A percentile compares a stretch with the other conserved stretches of the same genome.
phyloP scores from a whole-genome alignment of 2,113 vertebrate species.

The Capra hircus region DNA sequence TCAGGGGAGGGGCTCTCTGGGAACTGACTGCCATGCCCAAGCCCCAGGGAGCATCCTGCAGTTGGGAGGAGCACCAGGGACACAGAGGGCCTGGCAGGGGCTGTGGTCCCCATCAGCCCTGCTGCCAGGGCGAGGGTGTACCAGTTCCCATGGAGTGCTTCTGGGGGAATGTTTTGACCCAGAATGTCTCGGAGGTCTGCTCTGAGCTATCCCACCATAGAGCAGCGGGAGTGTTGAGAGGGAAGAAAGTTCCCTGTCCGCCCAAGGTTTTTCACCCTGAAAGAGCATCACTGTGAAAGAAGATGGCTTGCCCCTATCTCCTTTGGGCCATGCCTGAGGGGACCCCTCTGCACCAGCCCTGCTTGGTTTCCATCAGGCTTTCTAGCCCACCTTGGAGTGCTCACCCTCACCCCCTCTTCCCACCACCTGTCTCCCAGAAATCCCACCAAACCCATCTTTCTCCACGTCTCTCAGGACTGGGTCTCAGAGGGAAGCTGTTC shows the following conservation, averaged over 20 bases:
- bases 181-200: neutral
- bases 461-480: neutral
- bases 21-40: neutral
- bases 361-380: no score
- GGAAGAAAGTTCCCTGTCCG: neutral
- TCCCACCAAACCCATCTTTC: neutral
- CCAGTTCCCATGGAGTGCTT: neutral
- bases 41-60: neutral
- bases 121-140: neutral
- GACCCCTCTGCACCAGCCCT: neutral
- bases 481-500: neutral
- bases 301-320: neutral
- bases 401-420: fast-evolving
- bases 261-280: neutral
- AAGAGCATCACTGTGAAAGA: neutral
- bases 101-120: neutral
- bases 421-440: fast-evolving
- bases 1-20: neutral
- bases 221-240: neutral
- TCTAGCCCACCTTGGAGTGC: neutral
- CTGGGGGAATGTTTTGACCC: neutral
- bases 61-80: neutral
- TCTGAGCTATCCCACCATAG: neutral
- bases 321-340: fast-evolving
- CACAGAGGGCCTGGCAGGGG: neutral